Base-by-base conservation (phyloP, 2,888 invertebrate species). In the Lottia gigantea region DNA sequence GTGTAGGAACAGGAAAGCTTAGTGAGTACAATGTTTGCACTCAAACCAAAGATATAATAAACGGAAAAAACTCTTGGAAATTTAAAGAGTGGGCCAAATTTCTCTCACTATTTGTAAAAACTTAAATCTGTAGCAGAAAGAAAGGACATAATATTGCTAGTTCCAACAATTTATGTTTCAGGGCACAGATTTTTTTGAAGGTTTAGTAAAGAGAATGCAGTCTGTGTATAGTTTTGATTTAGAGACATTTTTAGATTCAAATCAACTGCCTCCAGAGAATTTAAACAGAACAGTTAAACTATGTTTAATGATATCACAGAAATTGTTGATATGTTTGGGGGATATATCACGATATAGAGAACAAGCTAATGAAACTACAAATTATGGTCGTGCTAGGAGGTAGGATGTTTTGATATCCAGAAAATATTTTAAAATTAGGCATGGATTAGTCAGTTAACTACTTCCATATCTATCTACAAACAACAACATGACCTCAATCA, bases 261-360 rank as follows among this genome's bases (percentile, higher is more conserved):
- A 83, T 67, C 72, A 76, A 23, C 73, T 82, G 61, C 73, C 85
- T 49, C 83, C 86, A 55, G 81, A 92, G 69, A 92, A 84, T 90
- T 90, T 83, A 87, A 78, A 79, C 62, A 91, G 76, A 90, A 92
- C 47, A 91, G 92, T 23, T 92, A 93, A 88, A 92, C 92, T 95
- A 76, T 95, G 95, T 2, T 91, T 96, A 87, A 92, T 95, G 79
- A 94, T 95, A 71, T 93, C 93, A 3, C 97, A 98, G 89, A 95
- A 97, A 82, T 90, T 95, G 76, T 93, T 94, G 80, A 92, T 98
- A 66, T 95, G 93, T 85, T 91, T 98, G 82, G 98, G 98, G 1
- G 98, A 98, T 89, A 91, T 98, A 82, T 94, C 95, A 16, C 92
- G 98, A 72, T 98, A 98, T 89, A 93, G 93, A 86, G 95, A 95